Evolutionary conservation across 2,888 invertebrate species (phyloP).

Genomic region (Atrina japonica): DNA sequence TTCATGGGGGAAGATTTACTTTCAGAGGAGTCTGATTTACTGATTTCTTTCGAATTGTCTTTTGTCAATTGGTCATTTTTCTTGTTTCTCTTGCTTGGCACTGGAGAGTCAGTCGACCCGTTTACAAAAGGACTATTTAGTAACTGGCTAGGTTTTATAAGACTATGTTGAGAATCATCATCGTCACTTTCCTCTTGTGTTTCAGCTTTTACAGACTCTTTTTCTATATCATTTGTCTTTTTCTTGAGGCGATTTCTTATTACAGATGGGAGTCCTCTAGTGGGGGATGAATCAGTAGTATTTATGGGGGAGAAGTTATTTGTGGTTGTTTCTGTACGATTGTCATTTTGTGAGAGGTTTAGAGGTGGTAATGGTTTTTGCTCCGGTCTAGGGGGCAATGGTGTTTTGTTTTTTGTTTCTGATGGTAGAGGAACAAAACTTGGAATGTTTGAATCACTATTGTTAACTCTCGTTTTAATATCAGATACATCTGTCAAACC

Average conservation of each 20-base stretch:
- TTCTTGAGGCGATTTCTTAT: slow-evolving; percentile 31
- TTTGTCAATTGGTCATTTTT: background rate
- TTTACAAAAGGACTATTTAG: slow-evolving; percentile 48
- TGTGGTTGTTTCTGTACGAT: too few species aligned
- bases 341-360: too few species aligned
- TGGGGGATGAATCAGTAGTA: slow-evolving; percentile 4
- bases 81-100: slow-evolving; percentile 43
- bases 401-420: background rate
- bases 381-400: too few species aligned
- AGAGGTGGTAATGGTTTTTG: too few species aligned
- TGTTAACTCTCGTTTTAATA: too few species aligned
- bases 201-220: slow-evolving; percentile 9
- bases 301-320: too few species aligned
- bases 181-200: slow-evolving; percentile 38
- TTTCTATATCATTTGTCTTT: slow-evolving; percentile 2
- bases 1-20: slow-evolving; percentile 23
- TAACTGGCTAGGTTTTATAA: slow-evolving; percentile 37
- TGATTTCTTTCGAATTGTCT: background rate
- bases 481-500: background rate
- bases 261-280: slow-evolving; percentile 22
- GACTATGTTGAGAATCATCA: slow-evolving; percentile 14
- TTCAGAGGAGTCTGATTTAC: too few species aligned
- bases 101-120: slow-evolving; percentile 51
- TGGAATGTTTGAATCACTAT: background rate
- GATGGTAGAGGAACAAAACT: background rate